Evolutionary conservation across 2,888 invertebrate species (phyloP).

Genomic region (Ramazzottius varieornatus): DNA sequence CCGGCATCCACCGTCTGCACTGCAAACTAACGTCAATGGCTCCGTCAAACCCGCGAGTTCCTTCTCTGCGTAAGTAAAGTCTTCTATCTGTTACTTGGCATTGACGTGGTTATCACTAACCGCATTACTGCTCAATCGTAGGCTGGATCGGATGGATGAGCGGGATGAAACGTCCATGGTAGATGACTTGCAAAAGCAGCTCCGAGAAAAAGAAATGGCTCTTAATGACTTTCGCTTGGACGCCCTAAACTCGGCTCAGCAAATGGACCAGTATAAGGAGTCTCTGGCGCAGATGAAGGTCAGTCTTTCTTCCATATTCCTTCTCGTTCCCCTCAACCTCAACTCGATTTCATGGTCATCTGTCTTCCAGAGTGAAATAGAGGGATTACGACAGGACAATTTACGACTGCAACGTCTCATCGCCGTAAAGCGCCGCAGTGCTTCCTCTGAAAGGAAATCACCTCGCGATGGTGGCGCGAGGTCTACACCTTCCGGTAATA

Average conservation of each 20-base stretch:
- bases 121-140: background rate
- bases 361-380: conserved; percentile 65
- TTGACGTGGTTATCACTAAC: no score
- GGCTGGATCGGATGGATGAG: conserved; percentile 3
- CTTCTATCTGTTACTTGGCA: conserved; percentile 5
- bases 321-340: no score
- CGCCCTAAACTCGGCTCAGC: conserved; percentile 83
- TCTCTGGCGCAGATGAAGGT: conserved; percentile 89
- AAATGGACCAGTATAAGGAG: conserved; percentile 79
- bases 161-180: conserved; percentile 5
- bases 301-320: conserved; percentile 16
- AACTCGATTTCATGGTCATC: no score
- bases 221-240: conserved; percentile 84
- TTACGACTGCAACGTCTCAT: conserved; percentile 70
- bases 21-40: conserved; percentile 8
- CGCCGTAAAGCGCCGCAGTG: conserved; percentile 18
- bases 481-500: background rate
- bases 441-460: background rate
- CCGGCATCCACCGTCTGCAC: background rate
- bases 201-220: conserved; percentile 80
- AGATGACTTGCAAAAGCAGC: conserved; percentile 64
- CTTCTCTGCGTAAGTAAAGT: conserved; percentile 25
- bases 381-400: conserved; percentile 82
- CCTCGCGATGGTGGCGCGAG: background rate
- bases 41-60: conserved; percentile 24